These are phyloP conservation scores for Brachirus orientalis DNA, from an alignment of 2,113 vertebrate genomes.

Conservation along the genomic window DNA sequence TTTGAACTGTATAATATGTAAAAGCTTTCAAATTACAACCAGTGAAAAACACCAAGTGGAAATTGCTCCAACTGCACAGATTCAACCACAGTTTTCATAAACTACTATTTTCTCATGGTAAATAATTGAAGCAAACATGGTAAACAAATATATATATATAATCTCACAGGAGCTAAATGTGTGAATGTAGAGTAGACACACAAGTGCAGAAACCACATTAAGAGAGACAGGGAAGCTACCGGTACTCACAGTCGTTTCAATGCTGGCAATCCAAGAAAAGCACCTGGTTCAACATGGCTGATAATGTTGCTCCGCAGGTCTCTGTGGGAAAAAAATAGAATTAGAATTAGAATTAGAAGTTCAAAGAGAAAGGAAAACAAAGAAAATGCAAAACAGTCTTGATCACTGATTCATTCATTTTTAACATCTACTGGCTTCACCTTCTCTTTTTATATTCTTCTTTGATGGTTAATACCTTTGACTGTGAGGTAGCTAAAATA, in stretches of 20 bases:
- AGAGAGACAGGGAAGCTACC: constrained; percentile 3
- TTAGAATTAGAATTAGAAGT: constrained; percentile 3
- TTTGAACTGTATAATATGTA: not conserved
- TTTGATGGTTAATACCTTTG: not conserved
- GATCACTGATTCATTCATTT: not conserved
- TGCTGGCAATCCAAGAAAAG: constrained; percentile 90
- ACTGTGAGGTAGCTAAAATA: not conserved
- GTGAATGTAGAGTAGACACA: constrained; percentile 19
- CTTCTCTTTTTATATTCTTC: not conserved
- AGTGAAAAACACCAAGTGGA: not conserved
- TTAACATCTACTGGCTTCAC: too few species aligned
- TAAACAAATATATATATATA: constrained; percentile 5
- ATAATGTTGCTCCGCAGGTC: constrained; percentile 96
- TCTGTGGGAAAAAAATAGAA: constrained; percentile 73
- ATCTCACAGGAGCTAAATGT: constrained; percentile 10
- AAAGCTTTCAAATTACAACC: not conserved
- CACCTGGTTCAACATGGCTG: constrained; percentile 91
- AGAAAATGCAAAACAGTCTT: not conserved
- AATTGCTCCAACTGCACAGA: not conserved
- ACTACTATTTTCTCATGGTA: constrained; percentile 9
- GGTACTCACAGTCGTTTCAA: constrained; percentile 95
- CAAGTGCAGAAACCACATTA: constrained; percentile 15
- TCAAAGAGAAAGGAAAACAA: constrained; percentile 15
- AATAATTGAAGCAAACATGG: constrained; percentile 27
- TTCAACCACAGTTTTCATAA: constrained; percentile 13